Conservation (phyloP, 2,113 vertebrate species). For the Ptilonorhynchus violaceus region DNA sequence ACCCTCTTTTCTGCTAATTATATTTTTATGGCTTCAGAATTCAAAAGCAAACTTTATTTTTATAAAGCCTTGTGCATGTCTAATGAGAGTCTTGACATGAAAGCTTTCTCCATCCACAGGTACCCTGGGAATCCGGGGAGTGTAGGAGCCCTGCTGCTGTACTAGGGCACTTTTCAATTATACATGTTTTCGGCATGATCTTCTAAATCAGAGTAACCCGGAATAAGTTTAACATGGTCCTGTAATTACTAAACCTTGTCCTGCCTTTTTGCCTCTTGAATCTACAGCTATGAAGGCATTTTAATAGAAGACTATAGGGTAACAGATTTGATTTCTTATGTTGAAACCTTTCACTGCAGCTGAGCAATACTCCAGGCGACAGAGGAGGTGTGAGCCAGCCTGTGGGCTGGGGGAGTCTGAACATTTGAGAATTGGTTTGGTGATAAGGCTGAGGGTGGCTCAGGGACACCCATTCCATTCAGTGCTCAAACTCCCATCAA, state of each 20-base stretch:
- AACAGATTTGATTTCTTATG: neutral
- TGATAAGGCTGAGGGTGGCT: neutral
- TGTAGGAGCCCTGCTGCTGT: neutral
- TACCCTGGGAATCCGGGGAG: neutral
- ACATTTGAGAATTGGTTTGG: neutral
- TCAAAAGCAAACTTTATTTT: neutral
- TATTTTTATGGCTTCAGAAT: constrained; percentile 4
- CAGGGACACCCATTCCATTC: neutral
- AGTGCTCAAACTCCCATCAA: too few species aligned
- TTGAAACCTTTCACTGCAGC: neutral
- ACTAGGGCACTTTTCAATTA: neutral
- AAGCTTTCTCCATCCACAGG: neutral
- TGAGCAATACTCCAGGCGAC: neutral
- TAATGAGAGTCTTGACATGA: neutral
- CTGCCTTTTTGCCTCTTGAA: neutral
- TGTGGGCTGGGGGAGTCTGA: neutral
- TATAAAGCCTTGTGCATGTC: neutral
- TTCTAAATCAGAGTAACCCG: neutral
- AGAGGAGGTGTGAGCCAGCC: neutral
- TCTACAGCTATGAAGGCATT: neutral
- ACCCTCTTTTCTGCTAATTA: neutral
- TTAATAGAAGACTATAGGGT: neutral
- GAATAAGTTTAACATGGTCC: neutral
- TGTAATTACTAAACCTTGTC: neutral
- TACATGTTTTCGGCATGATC: neutral